A percentile compares a stretch with the other conserved stretches of the same genome.
These are phyloP conservation scores for Steinernema feltiae DNA, from an alignment of 1,140 invertebrate species.

Conservation along the genomic window DNA sequence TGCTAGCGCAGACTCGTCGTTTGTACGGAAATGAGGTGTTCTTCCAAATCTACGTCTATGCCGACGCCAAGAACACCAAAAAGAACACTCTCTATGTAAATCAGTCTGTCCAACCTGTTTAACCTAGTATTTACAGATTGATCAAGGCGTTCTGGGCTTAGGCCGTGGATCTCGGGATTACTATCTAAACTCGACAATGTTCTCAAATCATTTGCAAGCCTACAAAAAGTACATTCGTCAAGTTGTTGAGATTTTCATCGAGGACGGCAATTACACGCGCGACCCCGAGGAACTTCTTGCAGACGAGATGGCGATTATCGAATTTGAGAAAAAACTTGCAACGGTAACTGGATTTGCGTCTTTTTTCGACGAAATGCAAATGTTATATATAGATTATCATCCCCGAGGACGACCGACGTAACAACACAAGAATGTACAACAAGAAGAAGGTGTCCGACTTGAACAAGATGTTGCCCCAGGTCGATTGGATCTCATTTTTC, in stretches of 20 bases:
- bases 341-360: slow-evolving; percentile 21
- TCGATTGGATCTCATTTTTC: slow-evolving; percentile 36
- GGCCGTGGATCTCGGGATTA: slow-evolving; percentile 38
- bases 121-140: slow-evolving; percentile 27
- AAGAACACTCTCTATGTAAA: slow-evolving; percentile 59
- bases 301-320: slow-evolving; percentile 23
- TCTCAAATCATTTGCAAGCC: slow-evolving; percentile 34
- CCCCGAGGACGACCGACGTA: slow-evolving; percentile 38
- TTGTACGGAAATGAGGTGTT: slow-evolving; percentile 70
- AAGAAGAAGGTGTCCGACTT: slow-evolving; percentile 28
- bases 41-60: slow-evolving; percentile 57
- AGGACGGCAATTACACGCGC: not conserved
- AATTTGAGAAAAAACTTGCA: slow-evolving; percentile 38
- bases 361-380: no score
- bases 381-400: slow-evolving; percentile 36
- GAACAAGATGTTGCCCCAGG: slow-evolving; percentile 25
- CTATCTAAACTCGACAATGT: slow-evolving; percentile 38
- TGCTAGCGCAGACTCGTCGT: slow-evolving; percentile 70
- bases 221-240: slow-evolving; percentile 34
- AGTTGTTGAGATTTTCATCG: slow-evolving; percentile 14
- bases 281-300: not conserved
- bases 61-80: slow-evolving; percentile 60
- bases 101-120: not conserved
- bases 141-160: slow-evolving; percentile 34
- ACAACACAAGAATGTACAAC: slow-evolving; percentile 41